phyloP scores from a whole-genome alignment of 2,797 vertebrate genomes.

The Poecilia gillii region DNA sequence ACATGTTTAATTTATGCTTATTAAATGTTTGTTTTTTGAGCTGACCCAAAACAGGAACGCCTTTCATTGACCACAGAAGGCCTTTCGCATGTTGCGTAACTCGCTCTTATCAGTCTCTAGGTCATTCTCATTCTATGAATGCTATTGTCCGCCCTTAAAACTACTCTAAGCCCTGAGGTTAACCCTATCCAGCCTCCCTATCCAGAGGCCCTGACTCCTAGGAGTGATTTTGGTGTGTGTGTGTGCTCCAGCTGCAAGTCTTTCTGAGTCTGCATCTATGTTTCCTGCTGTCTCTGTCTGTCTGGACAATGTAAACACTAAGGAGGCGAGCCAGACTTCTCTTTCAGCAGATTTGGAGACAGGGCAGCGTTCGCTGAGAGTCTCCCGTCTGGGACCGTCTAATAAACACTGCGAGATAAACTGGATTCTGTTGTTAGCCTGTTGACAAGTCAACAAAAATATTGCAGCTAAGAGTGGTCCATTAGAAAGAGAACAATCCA shows the following conservation, averaged over 20 bases:
- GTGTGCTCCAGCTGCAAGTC: constrained; percentile 57
- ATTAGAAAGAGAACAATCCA: background rate
- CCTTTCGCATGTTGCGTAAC: constrained; percentile 27
- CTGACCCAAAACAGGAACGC: constrained; percentile 20
- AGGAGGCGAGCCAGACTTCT: constrained; percentile 25
- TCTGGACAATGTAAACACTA: constrained; percentile 69
- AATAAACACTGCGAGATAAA: background rate
- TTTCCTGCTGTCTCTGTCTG: constrained; percentile 27
- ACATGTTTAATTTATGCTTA: constrained; percentile 18
- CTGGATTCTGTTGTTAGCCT: background rate
- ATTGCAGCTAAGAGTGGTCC: background rate
- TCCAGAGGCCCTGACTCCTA: constrained; percentile 38
- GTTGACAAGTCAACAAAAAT: background rate
- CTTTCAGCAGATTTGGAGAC: constrained; percentile 43
- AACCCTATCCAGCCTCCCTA: constrained; percentile 26
- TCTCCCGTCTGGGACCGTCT: constrained; percentile 6
- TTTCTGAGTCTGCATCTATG: constrained; percentile 31
- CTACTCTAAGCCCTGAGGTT: constrained; percentile 25
- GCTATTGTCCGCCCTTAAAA: constrained; percentile 23
- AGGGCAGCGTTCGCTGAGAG: constrained; percentile 2
- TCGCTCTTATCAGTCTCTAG: constrained; percentile 34
- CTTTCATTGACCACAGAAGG: background rate
- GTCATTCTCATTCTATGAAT: constrained; percentile 27
- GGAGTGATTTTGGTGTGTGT: constrained; percentile 8
- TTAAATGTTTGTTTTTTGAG: constrained; percentile 33